phyloP scores from a whole-genome alignment of 2,797 vertebrate species.

The Cuniculus paca region DNA sequence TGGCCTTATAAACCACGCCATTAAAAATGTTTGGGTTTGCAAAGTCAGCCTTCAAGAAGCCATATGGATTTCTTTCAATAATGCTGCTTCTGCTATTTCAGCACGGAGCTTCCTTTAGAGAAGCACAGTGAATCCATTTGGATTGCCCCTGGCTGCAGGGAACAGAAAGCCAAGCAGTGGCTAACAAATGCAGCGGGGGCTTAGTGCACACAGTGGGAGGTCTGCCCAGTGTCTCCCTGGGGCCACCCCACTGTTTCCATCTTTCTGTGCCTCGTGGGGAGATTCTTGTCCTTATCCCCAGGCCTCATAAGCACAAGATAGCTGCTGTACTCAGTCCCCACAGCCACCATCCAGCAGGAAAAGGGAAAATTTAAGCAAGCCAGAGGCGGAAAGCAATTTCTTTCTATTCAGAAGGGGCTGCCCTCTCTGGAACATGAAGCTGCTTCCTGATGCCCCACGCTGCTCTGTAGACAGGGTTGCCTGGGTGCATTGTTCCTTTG shows the following conservation, averaged over 20 bases:
- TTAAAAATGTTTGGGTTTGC: neutral
- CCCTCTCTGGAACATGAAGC: neutral
- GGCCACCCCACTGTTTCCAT: neutral
- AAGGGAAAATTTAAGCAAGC: neutral
- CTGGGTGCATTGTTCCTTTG: no score
- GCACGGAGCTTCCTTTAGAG: neutral
- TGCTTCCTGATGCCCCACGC: neutral
- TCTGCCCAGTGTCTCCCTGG: neutral
- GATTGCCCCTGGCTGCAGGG: neutral
- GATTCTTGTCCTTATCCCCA: neutral
- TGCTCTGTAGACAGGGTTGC: accelerated
- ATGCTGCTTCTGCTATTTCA: neutral
- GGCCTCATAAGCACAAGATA: neutral
- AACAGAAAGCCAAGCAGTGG: neutral
- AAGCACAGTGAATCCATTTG: neutral
- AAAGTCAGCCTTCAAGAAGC: neutral
- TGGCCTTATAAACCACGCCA: neutral
- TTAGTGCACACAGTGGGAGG: no score
- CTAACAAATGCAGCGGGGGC: neutral
- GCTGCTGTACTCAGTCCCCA: neutral
- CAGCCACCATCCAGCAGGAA: neutral
- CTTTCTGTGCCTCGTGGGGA: neutral
- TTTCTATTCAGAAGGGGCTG: neutral
- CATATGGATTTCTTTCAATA: neutral
- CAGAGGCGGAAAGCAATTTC: neutral